Conservation (phyloP, 2,113 vertebrate genomes). For the Actenoides hombroni region DNA sequence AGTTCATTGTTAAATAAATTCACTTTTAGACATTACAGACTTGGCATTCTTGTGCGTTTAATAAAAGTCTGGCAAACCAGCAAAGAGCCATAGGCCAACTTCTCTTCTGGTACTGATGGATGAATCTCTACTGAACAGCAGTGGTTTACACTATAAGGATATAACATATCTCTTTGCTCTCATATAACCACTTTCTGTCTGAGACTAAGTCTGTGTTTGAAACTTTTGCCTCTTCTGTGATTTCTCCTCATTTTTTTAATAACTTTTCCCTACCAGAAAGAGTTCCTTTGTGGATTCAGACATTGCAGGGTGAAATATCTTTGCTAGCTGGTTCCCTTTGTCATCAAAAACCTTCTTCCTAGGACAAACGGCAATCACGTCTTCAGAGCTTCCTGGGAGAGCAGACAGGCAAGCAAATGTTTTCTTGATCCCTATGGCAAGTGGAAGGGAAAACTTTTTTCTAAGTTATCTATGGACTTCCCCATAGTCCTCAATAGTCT, state of each 20-base stretch:
- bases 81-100: slow-evolving; percentile 35
- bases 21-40: slow-evolving; percentile 53
- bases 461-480: neutral
- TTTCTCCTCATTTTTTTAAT: neutral
- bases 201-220: neutral
- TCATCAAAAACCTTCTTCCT: neutral
- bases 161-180: neutral
- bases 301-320: neutral
- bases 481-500: neutral
- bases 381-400: neutral
- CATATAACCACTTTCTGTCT: neutral
- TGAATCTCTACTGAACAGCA: slow-evolving; percentile 38
- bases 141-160: slow-evolving; percentile 18
- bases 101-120: slow-evolving; percentile 48
- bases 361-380: neutral
- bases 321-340: neutral
- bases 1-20: slow-evolving; percentile 67
- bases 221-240: neutral
- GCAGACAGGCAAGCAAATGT: neutral
- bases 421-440: neutral
- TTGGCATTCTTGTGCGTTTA: slow-evolving; percentile 57
- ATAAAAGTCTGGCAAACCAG: slow-evolving; percentile 57
- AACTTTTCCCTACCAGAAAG: neutral
- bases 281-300: neutral
- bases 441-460: neutral